A percentile compares a stretch with the other conserved stretches of the same genome.
Evolutionary conservation across 2,113 vertebrate species (phyloP).

Genomic region (Variabilichromis moorii): DNA sequence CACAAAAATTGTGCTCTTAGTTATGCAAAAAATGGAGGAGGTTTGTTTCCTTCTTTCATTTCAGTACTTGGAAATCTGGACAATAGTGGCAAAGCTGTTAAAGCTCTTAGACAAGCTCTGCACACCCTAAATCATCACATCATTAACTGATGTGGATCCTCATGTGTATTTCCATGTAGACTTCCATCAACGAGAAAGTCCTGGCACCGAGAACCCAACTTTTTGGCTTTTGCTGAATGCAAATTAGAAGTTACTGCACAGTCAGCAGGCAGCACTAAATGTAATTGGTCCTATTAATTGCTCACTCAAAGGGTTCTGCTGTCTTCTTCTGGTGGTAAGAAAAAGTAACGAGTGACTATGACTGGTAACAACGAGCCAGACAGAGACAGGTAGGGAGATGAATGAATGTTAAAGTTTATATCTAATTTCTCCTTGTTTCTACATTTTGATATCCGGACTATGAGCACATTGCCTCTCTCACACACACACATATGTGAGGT

Average conservation of each 20-base stretch:
- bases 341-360: background rate
- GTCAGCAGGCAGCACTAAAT: no score
- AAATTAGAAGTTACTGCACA: background rate
- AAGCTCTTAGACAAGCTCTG: background rate
- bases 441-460: background rate
- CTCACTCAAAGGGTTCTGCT: background rate
- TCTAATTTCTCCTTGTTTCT: background rate
- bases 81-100: background rate
- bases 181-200: background rate
- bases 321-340: background rate
- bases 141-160: background rate
- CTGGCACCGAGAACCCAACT: background rate
- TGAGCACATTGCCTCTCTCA: background rate
- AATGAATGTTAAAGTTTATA: background rate
- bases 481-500: background rate
- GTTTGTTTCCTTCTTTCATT: background rate
- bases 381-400: background rate
- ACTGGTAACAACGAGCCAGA: background rate
- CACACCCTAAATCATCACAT: background rate
- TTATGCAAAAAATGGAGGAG: background rate
- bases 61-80: background rate
- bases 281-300: background rate
- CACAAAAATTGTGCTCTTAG: background rate
- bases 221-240: background rate
- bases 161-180: background rate